Evolutionary conservation across 2,113 vertebrate species (phyloP), one percentile per base, ranked within the genome.

Genomic region (Spilogale gracilis): DNA sequence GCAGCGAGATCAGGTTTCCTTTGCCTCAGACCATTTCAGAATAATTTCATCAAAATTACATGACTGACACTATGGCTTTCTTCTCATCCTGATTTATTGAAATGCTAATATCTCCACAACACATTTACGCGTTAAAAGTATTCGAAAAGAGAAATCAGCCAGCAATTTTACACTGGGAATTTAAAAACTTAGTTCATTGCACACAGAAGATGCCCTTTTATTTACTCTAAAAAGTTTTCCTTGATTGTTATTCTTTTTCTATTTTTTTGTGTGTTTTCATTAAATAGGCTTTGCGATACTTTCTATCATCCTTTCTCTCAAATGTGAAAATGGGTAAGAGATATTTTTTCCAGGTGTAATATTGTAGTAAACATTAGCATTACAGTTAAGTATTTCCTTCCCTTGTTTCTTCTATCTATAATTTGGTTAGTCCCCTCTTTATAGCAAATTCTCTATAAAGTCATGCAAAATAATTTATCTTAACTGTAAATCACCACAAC

Each of bases 21-120:
- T 96, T 97, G 89, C 1, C 6, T 97, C 97, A 80, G 84, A 32
- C 73, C 50, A 96, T 98, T 98, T 92, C 96, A 98, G 97, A 97
- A 98, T 86, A 91, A 91, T 98, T 98, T 98, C 92, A 97, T 98
- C 96, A 98, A 98, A 98, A 91, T 96, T 96, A 95, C 92, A 91
- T 97, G 98, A 98, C 71, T 98, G 97, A 97, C 84, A 98, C 61
- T 5, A 32, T 60, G 86, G 92, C 91, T 89, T 97, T 98, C 88
- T 92, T 98, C 86, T 90, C 85, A 97, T 95, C 94, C 88, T 97
- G 91, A 96, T 98, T 97, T 96, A 95, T 91, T 98, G 94, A 91
- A 93, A 73, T 97, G 93, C 97, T 98, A 98, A 95, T 97, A 96
- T 96, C 38, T 91, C 96, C 54, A 82, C 92, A 97, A 97, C 96